Percentiles rank a stretch among this genome's conserved stretches.
These are phyloP conservation scores for Deroplatys truncata DNA, from an alignment of 2,888 invertebrate species.

Conservation along the genomic window DNA sequence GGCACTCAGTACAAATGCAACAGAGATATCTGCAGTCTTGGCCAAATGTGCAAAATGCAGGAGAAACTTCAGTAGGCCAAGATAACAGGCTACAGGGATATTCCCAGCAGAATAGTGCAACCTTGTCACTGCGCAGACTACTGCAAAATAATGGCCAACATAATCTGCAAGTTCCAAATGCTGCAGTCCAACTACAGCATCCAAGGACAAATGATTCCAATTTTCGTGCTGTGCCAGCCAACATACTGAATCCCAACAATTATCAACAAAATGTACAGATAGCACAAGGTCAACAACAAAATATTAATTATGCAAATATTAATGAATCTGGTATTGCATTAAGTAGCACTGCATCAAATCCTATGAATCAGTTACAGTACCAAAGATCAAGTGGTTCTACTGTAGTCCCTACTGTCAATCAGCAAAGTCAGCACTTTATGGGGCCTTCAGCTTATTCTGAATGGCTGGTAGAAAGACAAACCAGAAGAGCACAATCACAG, in stretches of 20 bases:
- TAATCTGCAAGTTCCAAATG: not conserved
- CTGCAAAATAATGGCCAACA: not conserved
- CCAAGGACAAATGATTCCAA: too few relatives aligned
- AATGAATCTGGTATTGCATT: too few relatives aligned
- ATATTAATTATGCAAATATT: too few relatives aligned
- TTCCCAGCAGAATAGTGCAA: not conserved
- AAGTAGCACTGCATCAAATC: too few relatives aligned
- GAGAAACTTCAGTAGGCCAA: not conserved
- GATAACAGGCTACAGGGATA: not conserved
- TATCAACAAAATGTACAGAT: too few relatives aligned
- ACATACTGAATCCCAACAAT: too few relatives aligned
- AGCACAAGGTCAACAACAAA: too few relatives aligned
- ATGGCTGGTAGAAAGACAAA: not conserved
- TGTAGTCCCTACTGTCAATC: not conserved
- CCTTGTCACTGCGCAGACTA: not conserved
- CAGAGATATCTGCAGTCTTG: not conserved
- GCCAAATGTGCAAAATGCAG: not conserved
- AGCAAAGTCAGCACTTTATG: not conserved
- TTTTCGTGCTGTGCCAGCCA: not conserved
- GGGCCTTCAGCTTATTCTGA: not conserved
- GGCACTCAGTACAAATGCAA: not conserved
- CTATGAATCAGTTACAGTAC: too few relatives aligned
- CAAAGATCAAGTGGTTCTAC: too few relatives aligned
- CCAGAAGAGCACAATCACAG: not conserved
- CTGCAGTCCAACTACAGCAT: not conserved